Conservation (phyloP, 1,140 invertebrate species). For the Cardiocondyla obscurior region DNA sequence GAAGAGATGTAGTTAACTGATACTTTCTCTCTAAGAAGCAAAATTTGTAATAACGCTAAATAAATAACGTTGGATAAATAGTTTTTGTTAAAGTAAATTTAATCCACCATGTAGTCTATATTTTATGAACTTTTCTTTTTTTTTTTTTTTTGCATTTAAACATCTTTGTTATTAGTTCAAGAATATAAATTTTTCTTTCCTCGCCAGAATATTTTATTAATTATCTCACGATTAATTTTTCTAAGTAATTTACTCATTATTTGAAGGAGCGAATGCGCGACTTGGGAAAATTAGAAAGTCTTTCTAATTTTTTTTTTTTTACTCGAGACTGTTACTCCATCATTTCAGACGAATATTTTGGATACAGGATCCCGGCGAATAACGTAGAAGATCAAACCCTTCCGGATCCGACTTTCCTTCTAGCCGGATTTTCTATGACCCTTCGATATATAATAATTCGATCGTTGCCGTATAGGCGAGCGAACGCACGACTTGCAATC, state of each 20-base stretch:
- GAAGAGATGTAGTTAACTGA: neutral
- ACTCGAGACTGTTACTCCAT: neutral
- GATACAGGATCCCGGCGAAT: neutral
- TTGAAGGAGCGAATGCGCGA: neutral
- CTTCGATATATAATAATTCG: neutral
- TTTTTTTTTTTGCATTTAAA: neutral
- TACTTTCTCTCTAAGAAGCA: constrained; percentile 12
- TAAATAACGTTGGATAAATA: constrained; percentile 1
- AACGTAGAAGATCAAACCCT: neutral
- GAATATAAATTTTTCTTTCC: neutral
- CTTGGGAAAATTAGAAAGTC: constrained; percentile 2
- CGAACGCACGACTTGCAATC: neutral
- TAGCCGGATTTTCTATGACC: neutral
- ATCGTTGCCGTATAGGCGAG: neutral
- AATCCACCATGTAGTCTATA: no score
- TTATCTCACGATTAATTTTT: neutral
- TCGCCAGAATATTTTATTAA: neutral
- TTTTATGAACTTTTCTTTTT: neutral
- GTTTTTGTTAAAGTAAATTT: neutral
- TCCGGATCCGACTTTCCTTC: neutral
- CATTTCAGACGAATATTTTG: neutral
- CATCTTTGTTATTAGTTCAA: neutral
- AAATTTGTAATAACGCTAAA: neutral
- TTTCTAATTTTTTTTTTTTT: no score
- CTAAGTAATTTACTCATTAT: constrained; percentile 1